These are phyloP conservation scores for Drosophila silvestris DNA, from an alignment of 2,888 invertebrate genomes.

Conservation along the genomic window DNA sequence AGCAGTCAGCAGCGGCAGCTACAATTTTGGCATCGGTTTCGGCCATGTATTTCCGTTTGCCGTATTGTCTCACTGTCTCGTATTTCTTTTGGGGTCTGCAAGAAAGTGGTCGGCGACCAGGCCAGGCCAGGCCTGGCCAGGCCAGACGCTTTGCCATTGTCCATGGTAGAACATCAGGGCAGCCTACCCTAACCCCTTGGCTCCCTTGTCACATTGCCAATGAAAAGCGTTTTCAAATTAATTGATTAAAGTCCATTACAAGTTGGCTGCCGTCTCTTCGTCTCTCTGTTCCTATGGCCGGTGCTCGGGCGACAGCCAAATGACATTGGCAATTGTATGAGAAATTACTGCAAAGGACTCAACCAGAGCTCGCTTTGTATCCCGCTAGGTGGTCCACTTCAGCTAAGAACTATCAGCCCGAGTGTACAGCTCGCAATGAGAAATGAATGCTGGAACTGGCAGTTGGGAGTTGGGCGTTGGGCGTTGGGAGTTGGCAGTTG, in stretches of 20 bases:
- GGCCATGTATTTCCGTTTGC: constrained; percentile 72
- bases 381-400: constrained; percentile 50
- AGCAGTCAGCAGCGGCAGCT: constrained; percentile 19
- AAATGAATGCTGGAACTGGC: neutral
- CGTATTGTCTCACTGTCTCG: constrained; percentile 44
- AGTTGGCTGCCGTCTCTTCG: constrained; percentile 56
- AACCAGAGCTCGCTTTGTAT: constrained; percentile 32
- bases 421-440: neutral
- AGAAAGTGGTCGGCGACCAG: constrained; percentile 47
- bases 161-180: constrained; percentile 2
- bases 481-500: neutral
- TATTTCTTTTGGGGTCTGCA: constrained; percentile 36
- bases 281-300: neutral
- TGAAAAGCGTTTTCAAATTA: constrained; percentile 80
- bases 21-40: constrained; percentile 76
- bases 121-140: constrained; percentile 27
- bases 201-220: constrained; percentile 49
- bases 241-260: constrained; percentile 82
- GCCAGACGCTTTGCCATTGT: constrained; percentile 50
- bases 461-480: neutral
- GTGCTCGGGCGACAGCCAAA: constrained; percentile 54
- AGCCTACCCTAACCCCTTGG: neutral
- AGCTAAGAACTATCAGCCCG: constrained; percentile 33
- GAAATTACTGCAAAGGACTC: constrained; percentile 70
- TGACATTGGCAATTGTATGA: constrained; percentile 80